phyloP scores from a whole-genome alignment of 2,113 vertebrate genomes.

The Hippocampus zosterae region DNA sequence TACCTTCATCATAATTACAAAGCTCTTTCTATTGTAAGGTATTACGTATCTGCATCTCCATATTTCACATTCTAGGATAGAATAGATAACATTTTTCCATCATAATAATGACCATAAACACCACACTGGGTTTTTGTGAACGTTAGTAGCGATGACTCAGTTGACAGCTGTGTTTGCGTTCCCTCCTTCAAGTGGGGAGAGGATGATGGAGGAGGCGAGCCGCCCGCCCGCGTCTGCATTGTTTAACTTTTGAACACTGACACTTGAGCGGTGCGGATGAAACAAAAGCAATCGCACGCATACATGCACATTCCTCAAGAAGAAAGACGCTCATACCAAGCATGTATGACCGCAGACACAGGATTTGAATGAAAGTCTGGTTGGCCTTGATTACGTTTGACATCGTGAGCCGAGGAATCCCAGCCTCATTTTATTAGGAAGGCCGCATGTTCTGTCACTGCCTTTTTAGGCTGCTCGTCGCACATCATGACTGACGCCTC shows the following conservation, averaged over 20 bases:
- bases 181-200: constrained; percentile 16
- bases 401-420: background rate
- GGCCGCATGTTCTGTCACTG: background rate
- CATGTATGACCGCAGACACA: constrained; percentile 1
- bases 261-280: constrained; percentile 19
- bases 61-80: background rate
- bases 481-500: background rate
- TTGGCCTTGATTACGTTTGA: background rate
- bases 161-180: constrained; percentile 41
- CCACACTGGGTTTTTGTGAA: constrained; percentile 19
- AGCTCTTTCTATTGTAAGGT: background rate
- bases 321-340: background rate
- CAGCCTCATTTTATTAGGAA: background rate
- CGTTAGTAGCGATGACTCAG: constrained; percentile 36
- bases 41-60: background rate
- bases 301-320: background rate
- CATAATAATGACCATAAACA: constrained; percentile 6
- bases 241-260: constrained; percentile 54
- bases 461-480: background rate
- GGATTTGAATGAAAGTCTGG: background rate
- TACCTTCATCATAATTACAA: background rate
- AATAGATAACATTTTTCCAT: background rate
- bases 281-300: constrained; percentile 5
- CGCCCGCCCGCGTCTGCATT: constrained; percentile 41
- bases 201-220: constrained; percentile 50